Base-by-base conservation (phyloP, 53 echinoderm and acorn worm genomes). In the Echinarachnius parma region DNA sequence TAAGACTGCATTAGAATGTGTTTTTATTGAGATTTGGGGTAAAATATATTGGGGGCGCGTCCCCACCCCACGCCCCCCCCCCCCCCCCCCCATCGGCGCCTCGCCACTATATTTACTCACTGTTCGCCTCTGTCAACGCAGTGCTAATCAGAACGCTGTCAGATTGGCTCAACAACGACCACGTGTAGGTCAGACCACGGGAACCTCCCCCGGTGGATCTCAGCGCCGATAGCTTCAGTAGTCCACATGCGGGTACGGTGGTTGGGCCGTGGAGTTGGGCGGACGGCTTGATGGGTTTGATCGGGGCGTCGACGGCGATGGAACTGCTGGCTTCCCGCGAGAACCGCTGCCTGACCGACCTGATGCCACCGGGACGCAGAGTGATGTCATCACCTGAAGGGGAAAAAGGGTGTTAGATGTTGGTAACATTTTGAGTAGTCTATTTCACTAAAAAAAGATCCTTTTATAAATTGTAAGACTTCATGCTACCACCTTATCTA, bases 121-220 rank as follows among this genome's bases (percentile, higher is more conserved):
- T 28, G 29, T 57, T 57, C 4, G 57, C 57, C 27, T 27, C 57
- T 5, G 5, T 8, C 4, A 57, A 4, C 7, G 26, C 29, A 3
- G 3, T 22, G 26, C 5, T 4, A 27, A 57, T 57, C 5, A 28
- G 26, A 4, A 7, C 16, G 5, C 4, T 5, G 5, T 7, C 7
- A 27, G 57, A 50, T 19, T 10, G 74, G 5, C 26, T 36, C 37
- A 9, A 16, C 0, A 72, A 44, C 1, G 56, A 23, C 74, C 74
- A 72, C 45, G 37, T 57, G 57, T 56, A 72, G 0, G 35, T 72
- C 5, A 72, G 19, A 14, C 74, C 74, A 2, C 74, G 27, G 4
- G 74, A 34, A 1, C 74, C 57, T 19, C 74, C 74, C 4, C 74
- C 74, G 4, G 5, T 39, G 2, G 74, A 72, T 4, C n/a, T 3